These are phyloP conservation scores for Ornithorhynchus anatinus DNA, from an alignment of 2,113 vertebrate species.

Conservation along the genomic window DNA sequence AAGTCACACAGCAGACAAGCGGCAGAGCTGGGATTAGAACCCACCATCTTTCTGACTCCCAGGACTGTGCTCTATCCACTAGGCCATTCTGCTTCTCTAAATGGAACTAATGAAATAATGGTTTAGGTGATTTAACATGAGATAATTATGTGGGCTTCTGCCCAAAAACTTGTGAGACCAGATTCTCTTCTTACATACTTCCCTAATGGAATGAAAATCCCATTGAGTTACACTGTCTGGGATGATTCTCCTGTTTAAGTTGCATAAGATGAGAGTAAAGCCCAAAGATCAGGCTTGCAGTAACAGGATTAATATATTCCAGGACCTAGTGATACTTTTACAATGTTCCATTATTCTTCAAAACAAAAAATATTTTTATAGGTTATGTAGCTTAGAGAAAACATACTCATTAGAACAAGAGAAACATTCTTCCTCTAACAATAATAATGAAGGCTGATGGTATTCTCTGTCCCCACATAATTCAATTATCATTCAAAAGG, in stretches of 20 bases:
- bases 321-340: not conserved
- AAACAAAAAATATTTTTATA: not conserved
- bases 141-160: not conserved
- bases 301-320: not conserved
- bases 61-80: too few relatives aligned
- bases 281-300: not conserved
- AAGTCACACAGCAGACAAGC: too few relatives aligned
- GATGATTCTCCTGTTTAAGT: not conserved
- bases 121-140: not conserved
- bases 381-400: not conserved
- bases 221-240: not conserved
- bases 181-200: not conserved
- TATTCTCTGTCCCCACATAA: not conserved
- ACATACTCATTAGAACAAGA: not conserved
- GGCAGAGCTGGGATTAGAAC: too few relatives aligned
- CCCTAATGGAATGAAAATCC: not conserved
- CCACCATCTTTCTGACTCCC: too few relatives aligned
- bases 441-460: not conserved
- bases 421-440: not conserved
- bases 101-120: not conserved
- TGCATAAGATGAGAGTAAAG: not conserved
- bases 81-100: not conserved
- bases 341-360: not conserved
- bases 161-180: not conserved
- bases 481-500: not conserved